These are phyloP conservation scores for Boleophthalmus pectinirostris DNA, from an alignment of 2,113 vertebrate species.

Conservation along the genomic window DNA sequence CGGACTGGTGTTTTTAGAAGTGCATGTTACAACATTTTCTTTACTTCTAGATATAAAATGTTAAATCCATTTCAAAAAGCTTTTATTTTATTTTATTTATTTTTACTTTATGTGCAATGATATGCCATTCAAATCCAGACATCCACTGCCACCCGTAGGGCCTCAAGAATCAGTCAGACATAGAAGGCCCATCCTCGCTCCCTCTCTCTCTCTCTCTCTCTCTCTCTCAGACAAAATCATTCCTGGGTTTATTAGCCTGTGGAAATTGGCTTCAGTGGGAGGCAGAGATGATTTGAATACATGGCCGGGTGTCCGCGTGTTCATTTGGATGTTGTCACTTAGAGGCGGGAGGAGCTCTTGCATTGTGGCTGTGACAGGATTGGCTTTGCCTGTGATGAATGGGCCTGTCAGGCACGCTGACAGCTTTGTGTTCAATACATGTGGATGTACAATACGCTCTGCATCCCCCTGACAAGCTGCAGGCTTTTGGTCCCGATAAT, in stretches of 20 bases:
- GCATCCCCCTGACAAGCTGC: constrained; percentile 77
- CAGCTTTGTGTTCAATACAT: constrained; percentile 82
- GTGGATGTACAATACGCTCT: constrained; percentile 80
- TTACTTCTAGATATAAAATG: background rate
- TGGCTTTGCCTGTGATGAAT: constrained; percentile 82
- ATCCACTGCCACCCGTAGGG: constrained; percentile 19
- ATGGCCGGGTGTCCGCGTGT: constrained; percentile 68
- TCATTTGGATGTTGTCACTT: constrained; percentile 79
- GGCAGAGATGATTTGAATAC: constrained; percentile 73
- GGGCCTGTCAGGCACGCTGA: constrained; percentile 78
- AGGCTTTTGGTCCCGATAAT: constrained; percentile 78
- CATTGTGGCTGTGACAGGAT: constrained; percentile 77
- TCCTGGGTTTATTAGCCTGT: constrained; percentile 72
- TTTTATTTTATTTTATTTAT: background rate
- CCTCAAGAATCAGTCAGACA: constrained; percentile 14
- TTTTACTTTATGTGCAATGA: background rate
- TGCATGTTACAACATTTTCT: background rate
- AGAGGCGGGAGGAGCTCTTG: constrained; percentile 52
- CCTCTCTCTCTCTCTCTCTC: background rate
- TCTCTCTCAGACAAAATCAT: constrained; percentile 46
- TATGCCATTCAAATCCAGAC: background rate
- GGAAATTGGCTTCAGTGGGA: constrained; percentile 74
- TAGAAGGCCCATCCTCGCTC: background rate
- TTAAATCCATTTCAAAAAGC: background rate
- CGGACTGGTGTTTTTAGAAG: too few species aligned